Conservation (phyloP, 2,113 vertebrate species). For the Pan paniscus region DNA sequence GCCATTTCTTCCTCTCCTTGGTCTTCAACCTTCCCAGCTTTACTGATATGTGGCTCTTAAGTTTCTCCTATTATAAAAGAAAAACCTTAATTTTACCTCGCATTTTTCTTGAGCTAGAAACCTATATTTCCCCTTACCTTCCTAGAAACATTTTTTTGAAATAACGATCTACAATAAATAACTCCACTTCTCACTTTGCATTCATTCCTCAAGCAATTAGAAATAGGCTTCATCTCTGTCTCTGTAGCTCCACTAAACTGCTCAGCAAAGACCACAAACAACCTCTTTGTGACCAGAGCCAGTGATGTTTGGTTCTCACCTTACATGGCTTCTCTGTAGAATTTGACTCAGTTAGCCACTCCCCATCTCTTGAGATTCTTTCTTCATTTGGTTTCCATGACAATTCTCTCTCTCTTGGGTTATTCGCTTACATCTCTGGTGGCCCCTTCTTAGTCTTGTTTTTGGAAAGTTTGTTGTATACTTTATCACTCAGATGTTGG, state of each 20-base stretch:
- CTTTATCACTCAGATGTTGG: not conserved
- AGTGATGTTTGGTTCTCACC: accelerated
- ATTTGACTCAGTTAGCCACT: not conserved
- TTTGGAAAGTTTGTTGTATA: not conserved
- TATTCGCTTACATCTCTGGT: not conserved
- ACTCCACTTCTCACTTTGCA: not conserved
- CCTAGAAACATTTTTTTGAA: not conserved
- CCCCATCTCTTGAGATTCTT: not conserved
- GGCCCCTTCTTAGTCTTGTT: not conserved
- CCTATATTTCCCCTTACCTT: not conserved
- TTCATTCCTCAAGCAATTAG: not conserved
- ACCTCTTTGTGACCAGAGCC: not conserved
- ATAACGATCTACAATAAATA: not conserved
- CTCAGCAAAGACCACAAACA: not conserved
- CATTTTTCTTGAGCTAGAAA: not conserved
- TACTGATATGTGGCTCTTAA: not conserved
- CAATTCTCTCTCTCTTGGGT: not conserved
- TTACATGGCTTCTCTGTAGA: not conserved
- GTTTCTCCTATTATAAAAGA: not conserved
- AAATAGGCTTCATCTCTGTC: not conserved
- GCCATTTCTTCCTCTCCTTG: not conserved
- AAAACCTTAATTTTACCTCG: slow-evolving; percentile 2
- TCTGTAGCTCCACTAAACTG: not conserved
- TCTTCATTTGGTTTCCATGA: not conserved
- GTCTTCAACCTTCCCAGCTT: not conserved